These are phyloP conservation scores for Ochropleura plecta DNA, from an alignment of 2,888 invertebrate species.

Conservation along the genomic window DNA sequence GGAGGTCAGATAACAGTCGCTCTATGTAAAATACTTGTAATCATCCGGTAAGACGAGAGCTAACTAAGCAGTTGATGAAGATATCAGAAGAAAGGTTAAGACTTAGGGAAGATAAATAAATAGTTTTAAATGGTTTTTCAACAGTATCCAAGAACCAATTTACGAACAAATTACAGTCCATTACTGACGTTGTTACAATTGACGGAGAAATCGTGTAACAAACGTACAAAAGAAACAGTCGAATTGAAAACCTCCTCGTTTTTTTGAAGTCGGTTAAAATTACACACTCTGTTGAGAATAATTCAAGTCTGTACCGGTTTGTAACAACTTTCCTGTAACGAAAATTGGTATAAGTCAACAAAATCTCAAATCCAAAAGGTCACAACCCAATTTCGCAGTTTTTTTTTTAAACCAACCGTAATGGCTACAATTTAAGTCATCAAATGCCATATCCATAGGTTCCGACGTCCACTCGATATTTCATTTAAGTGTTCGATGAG, in stretches of 20 bases:
- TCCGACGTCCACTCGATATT: conserved; percentile 54
- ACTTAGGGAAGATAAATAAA: background rate
- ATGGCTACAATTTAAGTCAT: background rate
- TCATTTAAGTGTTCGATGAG: conserved; percentile 61
- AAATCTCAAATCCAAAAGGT: conserved; percentile 1
- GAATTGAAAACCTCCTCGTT: too few relatives aligned
- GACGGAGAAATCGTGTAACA: too few relatives aligned
- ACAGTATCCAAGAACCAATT: too few relatives aligned
- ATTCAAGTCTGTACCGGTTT: background rate
- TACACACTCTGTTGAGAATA: background rate
- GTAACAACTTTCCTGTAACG: background rate
- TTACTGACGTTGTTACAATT: background rate
- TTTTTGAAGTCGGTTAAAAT: too few relatives aligned
- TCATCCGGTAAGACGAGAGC: too few relatives aligned
- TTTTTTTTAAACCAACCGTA: conserved; percentile 20
- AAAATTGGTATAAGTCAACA: conserved; percentile 2
- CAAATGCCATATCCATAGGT: conserved; percentile 24
- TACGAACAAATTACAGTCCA: background rate
- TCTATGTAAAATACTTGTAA: too few relatives aligned
- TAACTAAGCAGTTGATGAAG: too few relatives aligned
- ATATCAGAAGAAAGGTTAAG: background rate
- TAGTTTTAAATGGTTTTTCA: background rate
- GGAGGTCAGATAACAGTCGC: too few relatives aligned
- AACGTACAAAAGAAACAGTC: too few relatives aligned
- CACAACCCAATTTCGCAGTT: background rate